phyloP scores from a whole-genome alignment of 2,797 vertebrate species.

The Acanthiza pusilla region DNA sequence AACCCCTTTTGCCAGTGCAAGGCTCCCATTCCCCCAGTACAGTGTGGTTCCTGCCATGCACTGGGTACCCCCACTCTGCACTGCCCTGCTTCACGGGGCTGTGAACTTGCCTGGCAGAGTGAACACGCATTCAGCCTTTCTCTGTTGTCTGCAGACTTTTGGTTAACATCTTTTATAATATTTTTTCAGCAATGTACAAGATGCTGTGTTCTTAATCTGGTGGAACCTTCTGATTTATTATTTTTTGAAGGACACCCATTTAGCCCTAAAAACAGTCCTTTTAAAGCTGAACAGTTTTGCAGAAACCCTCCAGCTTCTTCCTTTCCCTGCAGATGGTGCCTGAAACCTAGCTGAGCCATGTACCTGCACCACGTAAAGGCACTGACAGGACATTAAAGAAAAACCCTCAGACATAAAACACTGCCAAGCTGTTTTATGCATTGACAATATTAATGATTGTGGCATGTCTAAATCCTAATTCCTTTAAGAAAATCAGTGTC shows the following conservation, averaged over 20 bases:
- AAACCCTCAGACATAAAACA: background rate
- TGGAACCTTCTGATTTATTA: background rate
- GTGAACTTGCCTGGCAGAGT: background rate
- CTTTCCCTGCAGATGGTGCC: background rate
- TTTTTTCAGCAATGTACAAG: background rate
- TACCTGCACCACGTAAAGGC: background rate
- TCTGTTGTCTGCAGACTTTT: background rate
- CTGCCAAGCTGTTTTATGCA: background rate
- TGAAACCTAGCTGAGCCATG: background rate
- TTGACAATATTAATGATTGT: background rate
- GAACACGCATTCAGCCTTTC: background rate
- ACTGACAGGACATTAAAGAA: background rate
- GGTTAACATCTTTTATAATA: background rate
- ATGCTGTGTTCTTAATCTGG: background rate
- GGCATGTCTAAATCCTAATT: background rate
- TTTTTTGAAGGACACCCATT: background rate
- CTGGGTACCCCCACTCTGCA: rapidly evolving
- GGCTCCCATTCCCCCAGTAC: background rate
- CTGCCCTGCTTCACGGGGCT: background rate
- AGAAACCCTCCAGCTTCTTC: background rate
- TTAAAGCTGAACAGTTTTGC: background rate
- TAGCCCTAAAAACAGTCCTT: background rate
- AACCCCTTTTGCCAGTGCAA: background rate
- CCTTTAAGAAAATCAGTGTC: background rate
- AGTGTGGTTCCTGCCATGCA: rapidly evolving